Evolutionary conservation across 2,113 vertebrate genomes (phyloP), one percentile per base, ranked within the genome.

Genomic region (Accipiter cooperii): DNA sequence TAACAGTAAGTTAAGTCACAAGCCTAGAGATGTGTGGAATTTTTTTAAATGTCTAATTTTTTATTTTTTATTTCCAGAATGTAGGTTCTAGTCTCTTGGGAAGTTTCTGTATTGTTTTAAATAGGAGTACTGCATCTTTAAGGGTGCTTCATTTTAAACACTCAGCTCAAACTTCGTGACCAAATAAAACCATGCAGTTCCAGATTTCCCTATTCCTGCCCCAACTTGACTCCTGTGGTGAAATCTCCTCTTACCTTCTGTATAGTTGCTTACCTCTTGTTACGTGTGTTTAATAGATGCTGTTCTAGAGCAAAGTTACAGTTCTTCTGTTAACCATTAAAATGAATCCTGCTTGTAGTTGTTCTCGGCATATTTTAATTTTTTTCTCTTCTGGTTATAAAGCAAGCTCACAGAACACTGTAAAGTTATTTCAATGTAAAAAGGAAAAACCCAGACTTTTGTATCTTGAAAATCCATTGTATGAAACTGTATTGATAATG

Each of bases 71-170:
- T 94, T 36, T 49, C 46, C 96, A 92, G 82, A 92, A 90, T 90
- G 90, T 96, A 97, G 97, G 34, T 96, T 98, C 85, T 93, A 93
- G 84, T 96, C 90, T 82, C 28, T 92, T 96, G 89, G 38, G 38
- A 95, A 91, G 94, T 97, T 97, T 95, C 97, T 96, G 89, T 96
- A 85, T 91, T 94, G 89, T 97, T 95, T 96, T 90, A 91, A 84
- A 85, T 94, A 93, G 92, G 66, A 76, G 92, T 97, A 57, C 95
- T 96, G 93, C 94, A 85, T 96, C 68, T 88, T 96, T 66, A 87
- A 96, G 66, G 96, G 89, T 86, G 96, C 95, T 86, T 96, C 74
- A 15, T 92, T 89, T 96, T 89, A 90, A 96, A 97, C 90, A 71
- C 93, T 90, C 91, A 83, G 83, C 29, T 97, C 94, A 64, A 84